These are phyloP conservation scores for Sarcophaga bullata DNA, from an alignment of 1,140 invertebrate species.

Conservation along the genomic window DNA sequence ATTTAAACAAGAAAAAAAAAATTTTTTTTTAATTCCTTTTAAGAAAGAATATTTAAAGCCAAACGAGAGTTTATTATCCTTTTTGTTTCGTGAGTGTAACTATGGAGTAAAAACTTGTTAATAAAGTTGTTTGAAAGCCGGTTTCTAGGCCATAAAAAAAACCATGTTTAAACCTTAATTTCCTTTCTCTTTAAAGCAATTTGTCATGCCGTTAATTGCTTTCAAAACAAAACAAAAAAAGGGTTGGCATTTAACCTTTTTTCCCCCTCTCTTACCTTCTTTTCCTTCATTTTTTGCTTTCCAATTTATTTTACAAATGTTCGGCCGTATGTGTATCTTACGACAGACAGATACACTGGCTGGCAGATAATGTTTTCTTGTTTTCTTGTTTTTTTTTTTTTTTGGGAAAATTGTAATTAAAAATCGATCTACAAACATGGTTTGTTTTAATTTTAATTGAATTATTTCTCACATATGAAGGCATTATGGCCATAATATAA, in stretches of 20 bases:
- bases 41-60: too few relatives aligned
- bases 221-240: too few relatives aligned
- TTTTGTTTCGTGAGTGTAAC: neutral
- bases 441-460: slow-evolving; percentile 6
- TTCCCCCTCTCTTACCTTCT: too few relatives aligned
- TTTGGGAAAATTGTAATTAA: neutral
- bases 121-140: neutral
- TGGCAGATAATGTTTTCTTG: too few relatives aligned
- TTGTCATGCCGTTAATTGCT: slow-evolving; percentile 10
- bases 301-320: too few relatives aligned
- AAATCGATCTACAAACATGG: neutral
- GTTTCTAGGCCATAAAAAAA: neutral
- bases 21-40: too few relatives aligned
- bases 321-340: too few relatives aligned
- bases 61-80: neutral
- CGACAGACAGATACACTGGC: too few relatives aligned
- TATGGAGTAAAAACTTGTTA: neutral
- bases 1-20: too few relatives aligned
- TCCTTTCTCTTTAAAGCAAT: neutral
- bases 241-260: neutral
- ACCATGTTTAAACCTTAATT: neutral
- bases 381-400: too few relatives aligned
- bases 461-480: neutral
- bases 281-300: too few relatives aligned
- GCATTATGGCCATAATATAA: neutral